Base-by-base conservation (phyloP, 2,113 vertebrate species). In the Notiomystis cincta region DNA sequence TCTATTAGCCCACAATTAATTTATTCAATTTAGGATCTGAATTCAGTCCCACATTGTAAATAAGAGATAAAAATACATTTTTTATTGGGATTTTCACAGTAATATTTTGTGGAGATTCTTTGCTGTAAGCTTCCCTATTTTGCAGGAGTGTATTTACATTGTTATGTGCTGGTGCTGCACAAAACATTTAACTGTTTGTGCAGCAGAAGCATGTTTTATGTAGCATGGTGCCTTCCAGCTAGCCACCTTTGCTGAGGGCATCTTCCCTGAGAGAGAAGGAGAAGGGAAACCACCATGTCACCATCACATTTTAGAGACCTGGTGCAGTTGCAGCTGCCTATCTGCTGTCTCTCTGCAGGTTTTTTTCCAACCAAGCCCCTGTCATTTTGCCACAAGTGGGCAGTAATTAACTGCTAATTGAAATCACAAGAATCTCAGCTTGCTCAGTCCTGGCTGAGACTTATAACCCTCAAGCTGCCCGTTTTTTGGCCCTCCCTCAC, bases 341-440 rank as follows among this genome's bases (percentile, higher is more conserved):
- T 51, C 27, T 64, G 35, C 56, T 58, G 25, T 7, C 18, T 78
- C 19, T 6, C 19, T 82, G n/a, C 51, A 53, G 25, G 4, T 12
- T 67, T 69, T 69, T 71, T 76, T 37, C 35, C n/a, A 35, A 18
- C 15, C 11, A 65, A 65, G 13, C 4, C 35, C 21, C 21, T 65
- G 30, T 11, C 13, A 33, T 42, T 76, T 93, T 91, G 58, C 84
- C 92, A 86, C 62, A 90, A 58, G 93, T 83, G 79, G 90, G 79
- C 75, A 92, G 76, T 67, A 86, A 96, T 92, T 94, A 94, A 80
- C 62, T 73, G 45, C 45, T 76, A 53, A 71, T 58, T 73, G 37
- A 80, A 72, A 66, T 61, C 35, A 24, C 19, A 35, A 51, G 31
- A 22, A 4, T 12, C 14, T 48, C 10, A 4, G 7, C 3, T 6